These are phyloP conservation scores for Aurelia sp. DNA, from an alignment of 30 jellyfish, hydroid and myxozoan genomes.

Conservation along the genomic window DNA sequence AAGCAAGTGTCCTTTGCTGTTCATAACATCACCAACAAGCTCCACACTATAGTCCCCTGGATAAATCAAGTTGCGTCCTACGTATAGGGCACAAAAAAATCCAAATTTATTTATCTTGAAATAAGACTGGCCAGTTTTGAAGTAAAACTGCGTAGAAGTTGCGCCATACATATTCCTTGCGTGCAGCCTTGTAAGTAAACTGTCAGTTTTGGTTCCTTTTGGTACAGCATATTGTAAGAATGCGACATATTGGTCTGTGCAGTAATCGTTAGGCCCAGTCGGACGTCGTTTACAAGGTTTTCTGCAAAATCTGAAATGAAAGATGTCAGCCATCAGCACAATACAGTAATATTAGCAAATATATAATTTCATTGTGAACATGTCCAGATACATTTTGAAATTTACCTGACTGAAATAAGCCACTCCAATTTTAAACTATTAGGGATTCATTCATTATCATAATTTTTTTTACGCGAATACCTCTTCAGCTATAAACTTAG, in stretches of 20 bases:
- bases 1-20: conserved; percentile 53
- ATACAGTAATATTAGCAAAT: too few species aligned
- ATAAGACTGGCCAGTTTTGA: conserved; percentile 68
- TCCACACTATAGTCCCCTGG: conserved; percentile 77
- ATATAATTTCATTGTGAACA: too few species aligned
- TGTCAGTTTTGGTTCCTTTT: conserved; percentile 42
- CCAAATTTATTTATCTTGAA: conserved; percentile 58
- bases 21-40: conserved; percentile 71
- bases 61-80: conserved; percentile 33
- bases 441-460: too few species aligned
- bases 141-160: conserved; percentile 67
- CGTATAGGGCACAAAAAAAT: conserved; percentile 39
- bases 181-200: conserved; percentile 31
- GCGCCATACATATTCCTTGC: conserved; percentile 24
- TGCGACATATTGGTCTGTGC: conserved; percentile 52
- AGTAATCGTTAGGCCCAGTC: conserved; percentile 36
- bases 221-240: conserved; percentile 65
- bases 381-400: too few species aligned
- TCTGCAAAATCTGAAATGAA: conserved; percentile 37
- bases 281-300: conserved; percentile 64
- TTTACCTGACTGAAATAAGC: too few species aligned
- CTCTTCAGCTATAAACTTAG: too few species aligned
- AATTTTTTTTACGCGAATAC: too few species aligned
- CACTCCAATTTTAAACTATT: too few species aligned
- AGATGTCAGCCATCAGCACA: too few species aligned